A percentile compares a stretch with the other conserved stretches of the same genome.
Evolutionary conservation across 2,113 vertebrate species (phyloP).

Genomic region (Apteryx owenii): DNA sequence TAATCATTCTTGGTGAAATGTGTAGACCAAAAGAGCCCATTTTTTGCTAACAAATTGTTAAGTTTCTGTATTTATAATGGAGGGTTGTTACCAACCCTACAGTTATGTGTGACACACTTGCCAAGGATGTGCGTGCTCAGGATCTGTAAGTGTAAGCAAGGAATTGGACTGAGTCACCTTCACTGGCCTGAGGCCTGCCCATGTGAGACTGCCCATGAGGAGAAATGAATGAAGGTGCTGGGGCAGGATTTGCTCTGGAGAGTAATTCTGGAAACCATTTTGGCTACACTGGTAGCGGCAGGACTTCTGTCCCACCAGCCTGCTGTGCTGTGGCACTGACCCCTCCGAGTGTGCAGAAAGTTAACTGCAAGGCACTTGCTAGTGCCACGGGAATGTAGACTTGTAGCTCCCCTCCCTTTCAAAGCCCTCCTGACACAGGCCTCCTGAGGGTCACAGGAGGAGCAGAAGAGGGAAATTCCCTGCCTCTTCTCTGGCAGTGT

Average conservation of each 20-base stretch:
- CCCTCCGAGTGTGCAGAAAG: not conserved
- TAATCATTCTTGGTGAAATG: not conserved
- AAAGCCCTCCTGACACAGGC: not conserved
- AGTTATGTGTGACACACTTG: not conserved
- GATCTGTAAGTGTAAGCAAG: not conserved
- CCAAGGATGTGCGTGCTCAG: not conserved
- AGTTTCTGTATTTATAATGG: not conserved
- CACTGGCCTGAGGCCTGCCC: not conserved
- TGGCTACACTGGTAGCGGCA: not conserved
- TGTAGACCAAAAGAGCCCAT: not conserved
- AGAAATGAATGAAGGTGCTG: rapidly evolving
- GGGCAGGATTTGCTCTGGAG: not conserved
- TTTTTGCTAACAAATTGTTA: not conserved
- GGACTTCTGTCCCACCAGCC: not conserved
- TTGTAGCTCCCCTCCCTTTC: not conserved
- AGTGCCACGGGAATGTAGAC: not conserved
- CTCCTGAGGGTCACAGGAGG: not conserved
- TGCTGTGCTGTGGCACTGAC: not conserved
- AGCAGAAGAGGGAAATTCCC: too few species aligned
- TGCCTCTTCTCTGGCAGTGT: not conserved
- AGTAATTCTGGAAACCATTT: not conserved
- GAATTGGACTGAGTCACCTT: not conserved
- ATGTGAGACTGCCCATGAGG: not conserved
- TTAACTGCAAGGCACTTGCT: not conserved
- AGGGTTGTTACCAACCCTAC: not conserved